phyloP scores from a whole-genome alignment of 2,888 invertebrate species.

The Automeris io region DNA sequence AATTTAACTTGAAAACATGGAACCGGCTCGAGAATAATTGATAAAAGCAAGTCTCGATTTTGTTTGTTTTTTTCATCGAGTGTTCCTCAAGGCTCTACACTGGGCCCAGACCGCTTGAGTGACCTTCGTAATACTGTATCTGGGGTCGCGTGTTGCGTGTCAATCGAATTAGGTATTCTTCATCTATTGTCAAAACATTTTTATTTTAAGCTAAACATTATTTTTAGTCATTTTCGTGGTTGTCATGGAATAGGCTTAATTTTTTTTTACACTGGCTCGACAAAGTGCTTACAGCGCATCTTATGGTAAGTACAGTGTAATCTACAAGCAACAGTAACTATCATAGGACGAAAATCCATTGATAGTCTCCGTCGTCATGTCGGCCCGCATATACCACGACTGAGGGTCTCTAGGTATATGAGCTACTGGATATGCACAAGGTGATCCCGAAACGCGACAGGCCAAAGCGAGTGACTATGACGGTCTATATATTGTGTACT shows the following conservation, averaged over 20 bases:
- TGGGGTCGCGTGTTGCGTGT: conserved; percentile 8
- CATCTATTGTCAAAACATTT: not conserved
- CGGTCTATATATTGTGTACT: too few relatives aligned
- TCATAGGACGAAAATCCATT: too few relatives aligned
- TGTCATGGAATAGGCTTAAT: not conserved
- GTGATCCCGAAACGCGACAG: too few relatives aligned
- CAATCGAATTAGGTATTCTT: conserved; percentile 2
- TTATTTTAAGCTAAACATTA: conserved; percentile 1
- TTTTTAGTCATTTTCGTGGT: not conserved
- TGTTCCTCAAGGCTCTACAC: conserved; percentile 22
- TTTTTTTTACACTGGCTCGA: too few relatives aligned
- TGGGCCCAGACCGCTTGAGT: conserved; percentile 16
- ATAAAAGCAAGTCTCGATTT: conserved; percentile 4
- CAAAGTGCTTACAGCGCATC: too few relatives aligned
- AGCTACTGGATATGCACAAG: too few relatives aligned
- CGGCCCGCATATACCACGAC: too few relatives aligned
- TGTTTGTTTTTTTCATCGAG: conserved; percentile 5
- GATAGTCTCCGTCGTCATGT: too few relatives aligned
- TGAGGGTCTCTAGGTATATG: too few relatives aligned
- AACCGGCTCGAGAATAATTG: conserved; percentile 7
- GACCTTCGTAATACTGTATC: conserved; percentile 9
- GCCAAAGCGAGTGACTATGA: too few relatives aligned
- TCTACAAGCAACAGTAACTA: too few relatives aligned
- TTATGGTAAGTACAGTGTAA: too few relatives aligned
- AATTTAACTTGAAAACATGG: not conserved